Evolutionary conservation across 1,140 invertebrate genomes (phyloP).

Genomic region (Pachyrhynchus sulphureomaculatus): DNA sequence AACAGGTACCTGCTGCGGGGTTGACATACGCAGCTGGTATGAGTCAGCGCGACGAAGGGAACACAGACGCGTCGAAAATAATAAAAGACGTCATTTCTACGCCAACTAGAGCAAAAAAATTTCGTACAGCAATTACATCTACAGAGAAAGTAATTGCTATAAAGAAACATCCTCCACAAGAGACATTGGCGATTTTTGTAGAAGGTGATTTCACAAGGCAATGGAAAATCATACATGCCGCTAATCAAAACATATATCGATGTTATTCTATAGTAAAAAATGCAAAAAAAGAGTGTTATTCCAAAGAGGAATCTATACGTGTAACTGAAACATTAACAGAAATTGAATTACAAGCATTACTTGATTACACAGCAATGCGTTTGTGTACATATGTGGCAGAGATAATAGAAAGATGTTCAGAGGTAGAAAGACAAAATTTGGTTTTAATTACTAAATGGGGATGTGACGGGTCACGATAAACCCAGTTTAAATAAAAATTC

Average conservation of each 20-base stretch:
- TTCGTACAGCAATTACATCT: background rate
- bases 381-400: background rate
- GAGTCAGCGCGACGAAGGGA: background rate
- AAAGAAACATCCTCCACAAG: background rate
- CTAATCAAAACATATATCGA: background rate
- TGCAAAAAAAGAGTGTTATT: background rate
- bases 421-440: too few relatives aligned
- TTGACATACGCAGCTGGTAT: background rate
- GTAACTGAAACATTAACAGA: background rate
- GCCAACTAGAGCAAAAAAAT: background rate
- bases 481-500: background rate
- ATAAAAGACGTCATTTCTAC: background rate
- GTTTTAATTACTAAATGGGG: too few relatives aligned
- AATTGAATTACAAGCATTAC: background rate
- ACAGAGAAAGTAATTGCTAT: too few relatives aligned
- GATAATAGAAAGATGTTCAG: too few relatives aligned
- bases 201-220: background rate
- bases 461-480: too few relatives aligned
- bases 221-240: background rate
- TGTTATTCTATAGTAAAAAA: background rate
- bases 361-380: too few relatives aligned
- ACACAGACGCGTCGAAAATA: background rate
- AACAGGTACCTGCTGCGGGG: background rate
- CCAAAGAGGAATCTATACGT: background rate
- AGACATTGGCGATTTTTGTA: background rate